Conservation (phyloP, 2,797 vertebrate species). For the Intellagama lesueurii region DNA sequence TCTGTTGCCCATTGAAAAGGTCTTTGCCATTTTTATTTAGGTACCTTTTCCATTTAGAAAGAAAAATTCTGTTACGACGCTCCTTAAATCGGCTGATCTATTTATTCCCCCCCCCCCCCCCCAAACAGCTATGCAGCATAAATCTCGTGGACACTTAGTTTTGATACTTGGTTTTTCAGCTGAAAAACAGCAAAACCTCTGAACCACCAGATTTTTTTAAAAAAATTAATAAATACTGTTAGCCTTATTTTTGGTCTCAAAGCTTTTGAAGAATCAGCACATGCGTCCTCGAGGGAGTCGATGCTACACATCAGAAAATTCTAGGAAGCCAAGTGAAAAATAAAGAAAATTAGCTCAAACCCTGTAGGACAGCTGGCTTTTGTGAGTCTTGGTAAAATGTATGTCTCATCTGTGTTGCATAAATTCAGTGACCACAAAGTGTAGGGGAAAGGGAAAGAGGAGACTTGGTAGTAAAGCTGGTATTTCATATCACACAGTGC, state of each 20-base stretch:
- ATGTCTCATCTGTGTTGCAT: neutral
- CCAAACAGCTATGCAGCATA: neutral
- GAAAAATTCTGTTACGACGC: neutral
- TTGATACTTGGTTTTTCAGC: accelerated
- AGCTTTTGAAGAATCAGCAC: conserved; percentile 6
- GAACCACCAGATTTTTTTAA: neutral
- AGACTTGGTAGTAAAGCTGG: too few relatives aligned
- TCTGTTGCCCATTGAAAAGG: neutral
- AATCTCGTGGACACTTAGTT: neutral
- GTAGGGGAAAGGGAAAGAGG: too few relatives aligned
- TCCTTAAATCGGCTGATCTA: neutral
- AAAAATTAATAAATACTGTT: neutral
- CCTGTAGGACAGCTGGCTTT: neutral
- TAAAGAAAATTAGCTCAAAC: neutral
- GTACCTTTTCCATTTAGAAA: neutral
- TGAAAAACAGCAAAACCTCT: neutral
- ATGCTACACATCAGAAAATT: conserved; percentile 12
- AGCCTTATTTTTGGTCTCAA: conserved; percentile 16
- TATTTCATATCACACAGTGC: too few relatives aligned
- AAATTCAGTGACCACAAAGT: neutral
- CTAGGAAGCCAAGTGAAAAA: neutral
- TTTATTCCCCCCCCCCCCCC: neutral
- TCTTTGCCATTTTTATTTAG: neutral
- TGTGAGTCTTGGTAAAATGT: neutral
- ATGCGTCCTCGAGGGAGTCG: neutral